Evolutionary conservation across 2,888 invertebrate genomes (phyloP), one percentile per base, ranked within the genome.

Genomic region (Lucinisca nassula): DNA sequence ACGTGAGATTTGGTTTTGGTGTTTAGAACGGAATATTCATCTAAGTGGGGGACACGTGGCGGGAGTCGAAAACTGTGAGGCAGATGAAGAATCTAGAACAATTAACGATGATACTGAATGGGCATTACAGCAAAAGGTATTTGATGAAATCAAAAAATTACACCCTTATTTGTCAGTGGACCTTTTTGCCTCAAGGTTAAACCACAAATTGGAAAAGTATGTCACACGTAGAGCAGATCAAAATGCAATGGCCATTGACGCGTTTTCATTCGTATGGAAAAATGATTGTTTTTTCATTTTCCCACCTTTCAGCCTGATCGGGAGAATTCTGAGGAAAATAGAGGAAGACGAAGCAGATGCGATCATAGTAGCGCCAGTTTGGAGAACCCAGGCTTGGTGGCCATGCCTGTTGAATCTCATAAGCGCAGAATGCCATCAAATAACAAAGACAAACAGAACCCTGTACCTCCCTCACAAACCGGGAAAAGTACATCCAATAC

Each of bases 1-100:
- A 21, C 17, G 4, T 37, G 37, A 84, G 6, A 85, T 85, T 35
- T 82, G 79, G 84, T n/a, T 1, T 38, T 84, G 58, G 40, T 84
- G 78, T 37, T 73, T 84, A n/a, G 35, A 72, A 10, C 37, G 61
- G 67, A 45, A 82, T 14, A 4, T 51, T 51, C 21, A n/a, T 12
- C 4, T 51, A 51, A n/a, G n/a, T n/a, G n/a, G n/a, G n/a, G n/a
- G n/a, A n/a, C n/a, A n/a, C n/a, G n/a, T n/a, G n/a, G n/a, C n/a
- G n/a, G n/a, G n/a, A n/a, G n/a, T n/a, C n/a, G n/a, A n/a, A n/a
- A n/a, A n/a, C n/a, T 51, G 37, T 72, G 72, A 12, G 24, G 40
- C 35, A 72, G n/a, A 72, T 24, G 4, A 8, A 3, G 8, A 12
- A 37, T 4, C 8, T 6, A 61, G 61, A 8, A 24, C 6, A 17